phyloP scores from a whole-genome alignment of 2,113 vertebrate species.

The Cyprinodon brontotheroides region DNA sequence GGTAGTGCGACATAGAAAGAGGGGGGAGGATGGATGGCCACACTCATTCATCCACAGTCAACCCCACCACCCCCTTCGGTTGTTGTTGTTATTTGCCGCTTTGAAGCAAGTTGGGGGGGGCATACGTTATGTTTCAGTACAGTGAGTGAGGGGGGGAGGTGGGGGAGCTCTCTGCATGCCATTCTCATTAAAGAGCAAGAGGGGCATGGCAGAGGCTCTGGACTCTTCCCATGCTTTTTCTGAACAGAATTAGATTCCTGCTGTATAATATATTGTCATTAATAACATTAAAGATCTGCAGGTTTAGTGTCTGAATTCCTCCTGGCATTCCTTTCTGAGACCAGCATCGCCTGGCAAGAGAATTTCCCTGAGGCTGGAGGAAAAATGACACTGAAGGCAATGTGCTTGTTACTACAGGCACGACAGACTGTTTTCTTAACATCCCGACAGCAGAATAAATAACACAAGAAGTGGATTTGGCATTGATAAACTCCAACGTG shows the following conservation, averaged over 20 bases:
- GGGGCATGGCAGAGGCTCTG: conserved; percentile 54
- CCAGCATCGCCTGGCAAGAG: background rate
- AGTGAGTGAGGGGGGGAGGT: conserved; percentile 64
- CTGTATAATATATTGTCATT: conserved; percentile 7
- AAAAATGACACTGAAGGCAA: conserved; percentile 22
- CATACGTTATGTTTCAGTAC: conserved; percentile 62
- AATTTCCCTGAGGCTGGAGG: conserved; percentile 4
- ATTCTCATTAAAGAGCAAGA: conserved; percentile 71
- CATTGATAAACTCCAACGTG: conserved; percentile 11
- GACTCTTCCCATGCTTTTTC: conserved; percentile 62
- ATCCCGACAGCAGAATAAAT: conserved; percentile 40
- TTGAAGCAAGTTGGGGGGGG: conserved; percentile 67
- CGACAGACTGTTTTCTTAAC: conserved; percentile 26
- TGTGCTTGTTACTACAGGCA: conserved; percentile 35
- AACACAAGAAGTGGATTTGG: conserved; percentile 36
- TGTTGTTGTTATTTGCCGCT: conserved; percentile 77
- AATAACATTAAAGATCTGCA: conserved; percentile 12
- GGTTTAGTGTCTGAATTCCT: background rate
- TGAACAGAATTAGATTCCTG: conserved; percentile 26
- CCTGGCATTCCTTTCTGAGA: conserved; percentile 16
- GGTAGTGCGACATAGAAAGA: conserved; percentile 20
- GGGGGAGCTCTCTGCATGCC: conserved; percentile 59
- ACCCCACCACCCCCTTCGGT: conserved; percentile 71
- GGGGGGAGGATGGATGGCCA: conserved; percentile 41
- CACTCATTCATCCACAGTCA: conserved; percentile 82